Evolutionary conservation across 1,140 invertebrate genomes (phyloP).

Genomic region (Leptestheria dahalacensis): DNA sequence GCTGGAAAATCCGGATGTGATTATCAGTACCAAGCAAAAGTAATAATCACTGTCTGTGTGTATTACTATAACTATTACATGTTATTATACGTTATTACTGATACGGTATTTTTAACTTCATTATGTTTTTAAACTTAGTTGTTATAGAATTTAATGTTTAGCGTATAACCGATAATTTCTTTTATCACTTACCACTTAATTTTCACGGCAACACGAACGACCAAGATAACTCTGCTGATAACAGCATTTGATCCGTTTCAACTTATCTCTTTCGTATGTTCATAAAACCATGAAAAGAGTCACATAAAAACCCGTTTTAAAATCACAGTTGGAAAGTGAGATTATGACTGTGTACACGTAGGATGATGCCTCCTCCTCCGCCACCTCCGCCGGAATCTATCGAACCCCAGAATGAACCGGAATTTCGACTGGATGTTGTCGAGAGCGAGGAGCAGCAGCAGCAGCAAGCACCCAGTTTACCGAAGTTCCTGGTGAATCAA

Average conservation of each 20-base stretch:
- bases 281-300: background rate
- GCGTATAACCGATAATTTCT: too few relatives aligned
- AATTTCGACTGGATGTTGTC: background rate
- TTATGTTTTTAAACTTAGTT: background rate
- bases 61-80: too few relatives aligned
- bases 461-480: background rate
- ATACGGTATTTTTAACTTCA: background rate
- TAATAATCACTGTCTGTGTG: background rate
- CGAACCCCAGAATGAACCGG: background rate
- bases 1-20: background rate
- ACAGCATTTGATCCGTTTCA: too few relatives aligned
- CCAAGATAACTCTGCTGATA: too few relatives aligned
- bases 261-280: too few relatives aligned
- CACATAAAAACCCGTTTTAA: background rate
- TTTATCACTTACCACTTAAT: too few relatives aligned
- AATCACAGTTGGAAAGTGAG: background rate
- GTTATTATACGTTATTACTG: background rate
- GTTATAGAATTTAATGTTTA: background rate
- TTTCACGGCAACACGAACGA: too few relatives aligned
- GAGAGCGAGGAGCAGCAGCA: background rate
- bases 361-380: background rate
- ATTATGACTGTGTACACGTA: too few relatives aligned
- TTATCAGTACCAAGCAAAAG: background rate
- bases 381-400: background rate
- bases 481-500: conserved; percentile 48